phyloP scores from a whole-genome alignment of 2,888 invertebrate species.

The Steinernema hermaphroditum region DNA sequence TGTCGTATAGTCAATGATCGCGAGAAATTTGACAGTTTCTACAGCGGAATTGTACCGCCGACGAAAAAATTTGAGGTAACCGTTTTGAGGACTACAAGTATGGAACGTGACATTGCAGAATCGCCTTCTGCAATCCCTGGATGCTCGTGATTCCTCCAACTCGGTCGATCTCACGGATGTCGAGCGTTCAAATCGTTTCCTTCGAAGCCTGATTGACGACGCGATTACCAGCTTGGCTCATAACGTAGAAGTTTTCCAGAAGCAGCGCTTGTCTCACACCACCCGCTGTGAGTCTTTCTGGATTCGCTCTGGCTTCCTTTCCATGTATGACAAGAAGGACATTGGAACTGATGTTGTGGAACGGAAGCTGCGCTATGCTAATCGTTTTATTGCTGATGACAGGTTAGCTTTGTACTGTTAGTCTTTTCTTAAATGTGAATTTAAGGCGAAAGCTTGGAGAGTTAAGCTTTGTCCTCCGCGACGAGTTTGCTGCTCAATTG shows the following conservation, averaged over 20 bases:
- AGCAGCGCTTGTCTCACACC: slow-evolving; percentile 24
- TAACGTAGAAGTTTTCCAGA: background rate
- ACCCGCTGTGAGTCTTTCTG: slow-evolving; percentile 62
- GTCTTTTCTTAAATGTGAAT: slow-evolving; percentile 5
- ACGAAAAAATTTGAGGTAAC: slow-evolving; percentile 32
- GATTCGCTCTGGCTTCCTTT: slow-evolving; percentile 61
- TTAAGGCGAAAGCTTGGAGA: slow-evolving; percentile 62
- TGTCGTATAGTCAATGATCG: slow-evolving; percentile 49
- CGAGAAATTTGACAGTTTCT: slow-evolving; percentile 33
- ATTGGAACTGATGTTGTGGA: slow-evolving; percentile 40
- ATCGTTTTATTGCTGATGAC: slow-evolving; percentile 61
- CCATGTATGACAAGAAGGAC: slow-evolving; percentile 55
- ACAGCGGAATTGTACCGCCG: slow-evolving; percentile 29
- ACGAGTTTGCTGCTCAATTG: slow-evolving; percentile 54
- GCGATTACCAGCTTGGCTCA: slow-evolving; percentile 31
- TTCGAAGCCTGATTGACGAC: slow-evolving; percentile 36
- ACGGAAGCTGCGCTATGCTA: slow-evolving; percentile 41
- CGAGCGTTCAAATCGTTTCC: slow-evolving; percentile 27
- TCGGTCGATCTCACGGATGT: slow-evolving; percentile 19
- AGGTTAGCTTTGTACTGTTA: slow-evolving; percentile 40
- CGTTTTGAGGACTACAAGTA: slow-evolving; percentile 40
- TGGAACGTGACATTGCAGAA: slow-evolving; percentile 47
- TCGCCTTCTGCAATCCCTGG: slow-evolving; percentile 33
- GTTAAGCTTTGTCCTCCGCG: slow-evolving; percentile 61
- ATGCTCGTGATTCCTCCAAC: background rate